These are phyloP conservation scores for Neolamprologus hecqui DNA, from an alignment of 2,113 vertebrate species.

Conservation along the genomic window DNA sequence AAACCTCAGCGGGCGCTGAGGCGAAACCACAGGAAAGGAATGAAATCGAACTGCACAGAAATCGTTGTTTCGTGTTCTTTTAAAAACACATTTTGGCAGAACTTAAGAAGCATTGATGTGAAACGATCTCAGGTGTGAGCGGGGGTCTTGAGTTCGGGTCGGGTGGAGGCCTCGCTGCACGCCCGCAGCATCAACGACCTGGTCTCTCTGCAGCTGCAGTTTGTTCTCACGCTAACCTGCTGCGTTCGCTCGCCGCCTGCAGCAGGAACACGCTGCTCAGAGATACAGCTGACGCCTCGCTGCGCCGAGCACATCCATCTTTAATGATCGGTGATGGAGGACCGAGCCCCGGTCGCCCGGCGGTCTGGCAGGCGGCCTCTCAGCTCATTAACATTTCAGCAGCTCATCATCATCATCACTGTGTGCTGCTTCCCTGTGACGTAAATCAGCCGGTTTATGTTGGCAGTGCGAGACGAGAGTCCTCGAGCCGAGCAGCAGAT, in stretches of 20 bases:
- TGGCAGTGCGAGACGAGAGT: background rate
- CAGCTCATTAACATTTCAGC: slow-evolving; percentile 37
- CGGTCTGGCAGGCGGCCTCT: background rate
- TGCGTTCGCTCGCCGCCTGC: background rate
- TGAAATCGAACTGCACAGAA: rapidly evolving
- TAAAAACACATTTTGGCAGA: background rate
- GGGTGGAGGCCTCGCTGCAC: background rate
- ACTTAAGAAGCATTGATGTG: background rate
- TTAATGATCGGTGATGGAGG: background rate
- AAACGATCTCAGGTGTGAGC: background rate
- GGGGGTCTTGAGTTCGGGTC: rapidly evolving
- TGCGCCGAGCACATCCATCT: background rate
- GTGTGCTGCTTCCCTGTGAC: background rate
- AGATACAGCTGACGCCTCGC: background rate
- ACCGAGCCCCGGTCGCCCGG: background rate
- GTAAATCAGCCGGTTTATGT: background rate
- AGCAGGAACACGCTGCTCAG: background rate
- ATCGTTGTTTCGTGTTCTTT: background rate
- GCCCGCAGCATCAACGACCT: background rate
- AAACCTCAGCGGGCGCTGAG: background rate
- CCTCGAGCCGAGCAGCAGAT: background rate
- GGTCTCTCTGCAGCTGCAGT: background rate
- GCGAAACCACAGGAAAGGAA: rapidly evolving
- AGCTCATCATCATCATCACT: background rate
- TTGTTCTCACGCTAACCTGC: background rate